Evolutionary conservation across 2,113 vertebrate genomes (phyloP), one percentile per base, ranked within the genome.

Genomic region (Catharus minimus): DNA sequence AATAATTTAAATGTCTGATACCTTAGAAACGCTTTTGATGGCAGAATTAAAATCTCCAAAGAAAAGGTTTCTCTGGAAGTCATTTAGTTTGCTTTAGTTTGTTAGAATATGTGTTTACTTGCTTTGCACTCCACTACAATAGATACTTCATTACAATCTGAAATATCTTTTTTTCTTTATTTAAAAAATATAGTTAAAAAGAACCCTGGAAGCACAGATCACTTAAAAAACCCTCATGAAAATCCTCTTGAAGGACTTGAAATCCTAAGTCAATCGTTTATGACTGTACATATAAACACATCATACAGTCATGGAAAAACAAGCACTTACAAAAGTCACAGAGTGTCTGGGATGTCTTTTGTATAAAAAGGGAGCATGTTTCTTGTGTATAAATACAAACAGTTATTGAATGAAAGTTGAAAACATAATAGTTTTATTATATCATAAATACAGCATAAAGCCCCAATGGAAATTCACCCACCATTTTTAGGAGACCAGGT

Each of bases 361-460:
- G 1, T 78, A 73, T 92, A 64, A 87, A 95, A 95, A 94, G 41
- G 19, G 86, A 94, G 36, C 67, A 86, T 85, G 67, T 91, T 94
- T 58, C 36, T 93, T 96, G n/a, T 71, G 57, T 88, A 71, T 96
- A 92, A 97, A 97, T 96, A 79, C 84, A 96, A 96, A 97, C 38
- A 80, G 77, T 96, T 94, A 92, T 86, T 96, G 96, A 96, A 96
- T 87, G 68, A 95, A 96, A 95, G 55, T 83, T 94, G 61, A 96
- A 96, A 97, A 96, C 82, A 79, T 92, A 96, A 96, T 96, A 69
- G 72, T 94, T 97, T 97, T 93, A 95, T 94, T 96, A 94, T 96
- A 88, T 93, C 72, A 91, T 92, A 97, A 97, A 95, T 94, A 77
- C 26, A 92, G 56, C 68, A 58, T 91, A 84, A 90, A 90, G 72